phyloP scores from a whole-genome alignment of 2,888 invertebrate genomes.

The Mechanitis mazaeus region DNA sequence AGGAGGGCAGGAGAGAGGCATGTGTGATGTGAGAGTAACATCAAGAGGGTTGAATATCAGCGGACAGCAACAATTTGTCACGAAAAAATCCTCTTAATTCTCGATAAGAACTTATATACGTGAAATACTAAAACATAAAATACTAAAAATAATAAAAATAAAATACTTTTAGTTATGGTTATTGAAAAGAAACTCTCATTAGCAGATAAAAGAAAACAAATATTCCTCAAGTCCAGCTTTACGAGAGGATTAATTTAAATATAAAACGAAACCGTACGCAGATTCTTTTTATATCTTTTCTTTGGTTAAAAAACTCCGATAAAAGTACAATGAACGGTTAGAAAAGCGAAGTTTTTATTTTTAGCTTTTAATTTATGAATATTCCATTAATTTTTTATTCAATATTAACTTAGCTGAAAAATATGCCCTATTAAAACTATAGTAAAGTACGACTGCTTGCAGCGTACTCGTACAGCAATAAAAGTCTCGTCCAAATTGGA shows the following conservation, averaged over 20 bases:
- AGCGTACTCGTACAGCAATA: neutral
- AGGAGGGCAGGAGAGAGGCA: neutral
- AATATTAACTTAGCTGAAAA: neutral
- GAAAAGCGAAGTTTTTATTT: neutral
- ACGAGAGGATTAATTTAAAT: constrained; percentile 6
- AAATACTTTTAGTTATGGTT: neutral
- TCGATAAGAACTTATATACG: neutral
- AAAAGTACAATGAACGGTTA: constrained; percentile 3
- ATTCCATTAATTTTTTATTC: neutral
- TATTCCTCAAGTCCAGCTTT: constrained; percentile 6
- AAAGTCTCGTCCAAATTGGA: constrained; percentile 4
- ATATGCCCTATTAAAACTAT: neutral
- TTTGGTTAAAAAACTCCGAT: constrained; percentile 3
- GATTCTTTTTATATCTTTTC: constrained; percentile 5
- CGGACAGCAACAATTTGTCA: neutral
- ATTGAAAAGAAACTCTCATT: constrained; percentile 6
- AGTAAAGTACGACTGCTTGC: neutral
- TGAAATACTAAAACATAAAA: neutral
- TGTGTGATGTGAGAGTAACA: neutral
- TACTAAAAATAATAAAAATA: too few relatives aligned
- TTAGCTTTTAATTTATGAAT: neutral
- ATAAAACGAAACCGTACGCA: constrained; percentile 6
- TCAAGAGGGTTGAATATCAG: neutral
- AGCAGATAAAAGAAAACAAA: constrained; percentile 8
- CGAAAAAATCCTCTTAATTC: neutral